Conservation (phyloP, 37 sponge, comb jelly and placozoan species). For the Chondrosia reniformis region DNA sequence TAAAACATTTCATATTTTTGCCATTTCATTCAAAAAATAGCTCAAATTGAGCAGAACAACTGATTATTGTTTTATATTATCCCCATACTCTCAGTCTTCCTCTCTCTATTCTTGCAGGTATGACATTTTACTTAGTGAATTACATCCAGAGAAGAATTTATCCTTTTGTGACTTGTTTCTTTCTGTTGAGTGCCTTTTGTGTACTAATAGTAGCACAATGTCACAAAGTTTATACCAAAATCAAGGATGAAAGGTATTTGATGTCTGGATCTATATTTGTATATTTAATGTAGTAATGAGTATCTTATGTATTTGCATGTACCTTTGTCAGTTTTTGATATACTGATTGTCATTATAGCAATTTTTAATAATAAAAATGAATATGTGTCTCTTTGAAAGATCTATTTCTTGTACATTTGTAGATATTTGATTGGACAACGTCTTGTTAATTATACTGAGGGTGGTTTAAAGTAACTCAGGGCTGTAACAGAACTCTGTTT, state of each 20-base stretch:
- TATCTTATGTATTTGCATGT: no score
- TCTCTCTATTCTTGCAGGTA: constrained; percentile 16
- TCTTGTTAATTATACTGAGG: constrained; percentile 63
- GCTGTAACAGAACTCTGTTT: not conserved
- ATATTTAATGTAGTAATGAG: not conserved
- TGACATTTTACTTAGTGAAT: constrained; percentile 34
- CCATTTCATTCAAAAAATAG: no score
- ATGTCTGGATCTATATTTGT: not conserved
- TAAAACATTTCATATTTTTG: no score
- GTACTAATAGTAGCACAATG: constrained; percentile 37
- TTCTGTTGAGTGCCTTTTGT: constrained; percentile 33
- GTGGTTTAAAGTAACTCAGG: not conserved
- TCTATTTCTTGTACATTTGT: not conserved
- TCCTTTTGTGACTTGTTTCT: constrained; percentile 38
- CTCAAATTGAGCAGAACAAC: no score
- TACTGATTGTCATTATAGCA: no score
- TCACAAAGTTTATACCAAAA: constrained; percentile 56
- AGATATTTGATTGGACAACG: constrained; percentile 89
- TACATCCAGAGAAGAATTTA: constrained; percentile 47
- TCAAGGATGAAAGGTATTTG: constrained; percentile 86
- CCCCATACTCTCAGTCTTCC: not conserved
- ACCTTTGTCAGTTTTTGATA: no score
- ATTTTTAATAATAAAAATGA: not conserved
- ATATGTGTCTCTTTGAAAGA: not conserved
- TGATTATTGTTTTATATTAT: no score